Base-by-base conservation (phyloP, 2,888 invertebrate genomes). In the Clistopyga incitator region DNA sequence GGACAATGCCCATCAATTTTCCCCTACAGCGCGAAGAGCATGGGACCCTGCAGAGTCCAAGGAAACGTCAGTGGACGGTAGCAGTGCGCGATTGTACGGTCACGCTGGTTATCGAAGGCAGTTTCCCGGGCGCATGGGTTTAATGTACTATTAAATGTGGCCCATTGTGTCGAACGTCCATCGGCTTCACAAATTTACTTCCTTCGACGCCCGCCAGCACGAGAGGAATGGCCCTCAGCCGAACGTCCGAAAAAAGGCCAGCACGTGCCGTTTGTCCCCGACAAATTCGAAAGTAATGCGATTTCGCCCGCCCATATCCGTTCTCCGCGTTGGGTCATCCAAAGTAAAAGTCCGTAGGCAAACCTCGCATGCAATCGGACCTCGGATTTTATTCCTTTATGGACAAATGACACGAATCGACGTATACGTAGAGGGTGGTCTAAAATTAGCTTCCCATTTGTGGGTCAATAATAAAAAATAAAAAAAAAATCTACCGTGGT, bases 111-210 rank as follows among this genome's bases (percentile, higher is more conserved):
- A 81, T 82, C 65, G 74, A 67, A 80, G 86, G 76, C 84, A 84
- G 80, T 82, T 84, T 84, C 72, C 68, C 81, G 52, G 76, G 76
- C 75, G 77, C 80, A 84, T 86, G 86, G 85, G 86, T 86, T 87
- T 92, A 93, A 93, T 93, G 92, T 93, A 91, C 90, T 92, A 92
- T 92, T 90, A 93, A 93, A 93, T 92, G 92, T 88, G 90, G 84
- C 89, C 84, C 86, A 92, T 93, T 93, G 92, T 92, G 88, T 85
- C 84, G 84, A 82, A 59, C 89, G 91, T 89, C 88, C 89, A 89
- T 89, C 88, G 91, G 86, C 87, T 87, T 90, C 88, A 89, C 90
- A 91, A 91, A 92, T 92, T 91, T 88, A 90, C 89, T 92, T 92
- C 91, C 90, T 90, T 84, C 86, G 84, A 84, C 81, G 85, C 84